Base-by-base conservation (phyloP, 2,113 vertebrate species). In the Mirza zaza region DNA sequence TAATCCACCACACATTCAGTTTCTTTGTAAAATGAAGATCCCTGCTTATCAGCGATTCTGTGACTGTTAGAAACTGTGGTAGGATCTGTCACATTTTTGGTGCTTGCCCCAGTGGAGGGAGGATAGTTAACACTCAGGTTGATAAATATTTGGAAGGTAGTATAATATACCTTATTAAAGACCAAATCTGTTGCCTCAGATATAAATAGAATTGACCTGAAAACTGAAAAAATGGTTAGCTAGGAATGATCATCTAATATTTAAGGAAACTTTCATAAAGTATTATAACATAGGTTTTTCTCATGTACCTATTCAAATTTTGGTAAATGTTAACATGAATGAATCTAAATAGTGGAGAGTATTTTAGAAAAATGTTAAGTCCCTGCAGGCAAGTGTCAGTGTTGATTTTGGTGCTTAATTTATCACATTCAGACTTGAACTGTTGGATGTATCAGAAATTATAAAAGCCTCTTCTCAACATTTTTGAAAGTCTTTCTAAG, bases 401-500 rank as follows among this genome's bases (percentile, higher is more conserved):
- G 48, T 87, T 95, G 55, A 95, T 68, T 93, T 59, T 42, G 91
- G 93, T 96, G 89, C 95, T 97, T 91, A 34, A 32, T 77, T 75
- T 87, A 39, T 52, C 79, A 86, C 32, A 55, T n/a, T 77, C 27
- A 75, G 23, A 81, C 34, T 34, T 20, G 73, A 93, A 73, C 87
- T 91, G 32, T 42, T 77, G 50, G 20, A 29, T 77, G 21, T 76
- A 48, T 73, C 36, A 85, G 48, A 70, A 80, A 71, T 65, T 29
- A 63, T 80, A 88, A 96, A 90, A 86, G 34, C 68, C 50, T 90
- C 84, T 73, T 86, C 61, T 90, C 42, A 73, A 32, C 8, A 75
- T 55, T 92, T 96, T 81, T 90, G 25, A 90, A 67, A 87, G 42
- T 76, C 88, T 68, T 63, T 39, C 17, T 90, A 85, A 95, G 84